Percentiles rank a stretch among this genome's conserved stretches.
Conservation (phyloP, 2,113 vertebrate species). For the Candoia aspera region DNA sequence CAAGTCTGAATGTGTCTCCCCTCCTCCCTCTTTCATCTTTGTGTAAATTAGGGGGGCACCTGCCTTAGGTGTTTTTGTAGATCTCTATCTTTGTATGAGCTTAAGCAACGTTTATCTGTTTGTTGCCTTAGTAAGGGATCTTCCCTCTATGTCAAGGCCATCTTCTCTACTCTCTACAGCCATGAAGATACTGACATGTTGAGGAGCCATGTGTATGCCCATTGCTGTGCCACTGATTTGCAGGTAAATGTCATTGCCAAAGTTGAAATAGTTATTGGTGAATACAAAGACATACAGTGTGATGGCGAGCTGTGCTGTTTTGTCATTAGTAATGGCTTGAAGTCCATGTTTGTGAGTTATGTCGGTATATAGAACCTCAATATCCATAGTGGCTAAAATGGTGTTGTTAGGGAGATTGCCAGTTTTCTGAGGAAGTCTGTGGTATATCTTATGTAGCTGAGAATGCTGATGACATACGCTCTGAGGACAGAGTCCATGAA, state of each 20-base stretch:
- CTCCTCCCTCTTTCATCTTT: too few relatives aligned
- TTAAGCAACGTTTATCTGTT: too few relatives aligned
- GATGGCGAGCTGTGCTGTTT: not conserved
- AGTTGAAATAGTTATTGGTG: not conserved
- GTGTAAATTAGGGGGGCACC: too few relatives aligned
- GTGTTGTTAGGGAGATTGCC: not conserved
- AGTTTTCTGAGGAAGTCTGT: not conserved
- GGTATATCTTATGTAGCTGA: not conserved
- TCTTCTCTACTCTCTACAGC: too few relatives aligned
- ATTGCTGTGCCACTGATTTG: not conserved
- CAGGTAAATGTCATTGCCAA: not conserved
- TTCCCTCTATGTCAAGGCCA: too few relatives aligned
- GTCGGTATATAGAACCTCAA: not conserved
- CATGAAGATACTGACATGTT: too few relatives aligned
- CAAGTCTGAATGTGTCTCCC: too few relatives aligned
- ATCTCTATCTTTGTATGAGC: too few relatives aligned
- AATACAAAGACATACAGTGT: not conserved
- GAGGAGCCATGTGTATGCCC: not conserved
- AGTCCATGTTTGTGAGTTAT: not conserved
- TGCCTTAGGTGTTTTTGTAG: too few relatives aligned
- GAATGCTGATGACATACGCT: not conserved
- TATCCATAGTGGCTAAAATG: not conserved
- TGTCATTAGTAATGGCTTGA: not conserved
- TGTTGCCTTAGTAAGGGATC: too few relatives aligned
- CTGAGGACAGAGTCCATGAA: not conserved